Percentiles rank a stretch among this genome's conserved stretches.
These are phyloP conservation scores for Drosophila planitibia DNA, from an alignment of 2,888 invertebrate species.

Conservation along the genomic window DNA sequence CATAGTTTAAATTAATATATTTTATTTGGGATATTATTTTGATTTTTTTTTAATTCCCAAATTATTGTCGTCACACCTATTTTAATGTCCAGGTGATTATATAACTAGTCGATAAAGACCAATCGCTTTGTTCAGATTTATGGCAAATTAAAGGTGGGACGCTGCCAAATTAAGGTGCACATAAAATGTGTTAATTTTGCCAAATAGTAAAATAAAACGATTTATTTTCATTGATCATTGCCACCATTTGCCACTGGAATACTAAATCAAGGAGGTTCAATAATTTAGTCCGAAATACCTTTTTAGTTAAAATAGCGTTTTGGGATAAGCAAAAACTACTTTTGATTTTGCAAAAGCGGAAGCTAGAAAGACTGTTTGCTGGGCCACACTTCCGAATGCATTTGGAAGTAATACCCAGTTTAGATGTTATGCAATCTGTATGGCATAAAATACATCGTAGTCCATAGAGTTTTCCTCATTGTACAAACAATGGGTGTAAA, in stretches of 20 bases:
- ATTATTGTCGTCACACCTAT: not conserved
- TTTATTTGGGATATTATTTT: not conserved
- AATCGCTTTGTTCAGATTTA: not conserved
- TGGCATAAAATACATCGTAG: conserved; percentile 16
- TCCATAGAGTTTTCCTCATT: conserved; percentile 51
- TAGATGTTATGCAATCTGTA: conserved; percentile 28
- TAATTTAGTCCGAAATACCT: not conserved
- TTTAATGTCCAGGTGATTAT: not conserved
- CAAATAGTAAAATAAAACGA: not conserved
- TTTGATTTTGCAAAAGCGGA: conserved; percentile 17
- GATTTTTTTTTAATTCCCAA: not conserved
- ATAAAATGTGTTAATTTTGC: conserved; percentile 10
- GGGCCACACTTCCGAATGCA: conserved; percentile 19
- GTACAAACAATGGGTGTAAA: conserved; percentile 36
- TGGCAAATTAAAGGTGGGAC: not conserved
- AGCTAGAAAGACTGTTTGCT: not conserved
- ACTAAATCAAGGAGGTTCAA: not conserved
- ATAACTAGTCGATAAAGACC: not conserved
- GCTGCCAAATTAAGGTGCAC: not conserved
- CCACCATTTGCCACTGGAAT: not conserved
- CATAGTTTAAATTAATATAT: not conserved
- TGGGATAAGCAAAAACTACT: not conserved
- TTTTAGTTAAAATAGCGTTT: not conserved
- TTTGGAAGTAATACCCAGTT: conserved; percentile 6
- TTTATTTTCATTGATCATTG: conserved; percentile 2